Percentiles rank a stretch among this genome's conserved stretches.
These are phyloP conservation scores for Silurus aristotelis DNA, from an alignment of 2,797 vertebrate species.

Conservation along the genomic window DNA sequence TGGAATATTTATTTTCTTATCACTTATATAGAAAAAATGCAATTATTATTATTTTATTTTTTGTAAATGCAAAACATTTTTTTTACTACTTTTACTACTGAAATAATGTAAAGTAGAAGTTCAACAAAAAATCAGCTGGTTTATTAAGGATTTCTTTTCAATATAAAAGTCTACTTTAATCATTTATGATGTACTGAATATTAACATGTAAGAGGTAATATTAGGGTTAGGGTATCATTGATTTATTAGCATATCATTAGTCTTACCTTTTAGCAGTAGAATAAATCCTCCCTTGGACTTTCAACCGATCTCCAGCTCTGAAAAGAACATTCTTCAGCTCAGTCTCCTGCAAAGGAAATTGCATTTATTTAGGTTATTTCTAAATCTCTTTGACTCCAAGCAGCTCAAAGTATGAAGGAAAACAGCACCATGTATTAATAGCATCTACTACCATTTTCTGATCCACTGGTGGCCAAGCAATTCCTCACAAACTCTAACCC, in stretches of 20 bases:
- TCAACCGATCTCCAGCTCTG: slow-evolving; percentile 75
- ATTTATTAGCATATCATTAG: neutral
- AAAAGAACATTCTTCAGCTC: slow-evolving; percentile 77
- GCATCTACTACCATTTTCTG: slow-evolving; percentile 22
- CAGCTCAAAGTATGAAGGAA: neutral
- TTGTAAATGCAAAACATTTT: too few species aligned
- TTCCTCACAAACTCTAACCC: neutral
- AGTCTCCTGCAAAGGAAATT: slow-evolving; percentile 69
- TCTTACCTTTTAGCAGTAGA: slow-evolving; percentile 65
- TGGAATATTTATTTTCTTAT: neutral
- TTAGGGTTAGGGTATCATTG: neutral
- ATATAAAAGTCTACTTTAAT: neutral
- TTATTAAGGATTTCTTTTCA: neutral
- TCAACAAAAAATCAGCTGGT: neutral
- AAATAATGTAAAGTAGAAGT: neutral
- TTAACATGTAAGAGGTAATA: neutral
- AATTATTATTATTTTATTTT: neutral
- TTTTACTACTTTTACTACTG: neutral
- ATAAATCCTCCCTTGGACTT: slow-evolving; percentile 77
- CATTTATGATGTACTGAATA: neutral
- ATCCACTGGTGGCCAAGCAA: neutral
- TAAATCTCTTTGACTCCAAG: neutral
- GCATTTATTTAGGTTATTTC: neutral
- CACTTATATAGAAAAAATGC: neutral
- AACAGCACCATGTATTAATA: neutral